Evolutionary conservation across 2,113 vertebrate species (phyloP).

Genomic region (Stercorarius parasiticus): DNA sequence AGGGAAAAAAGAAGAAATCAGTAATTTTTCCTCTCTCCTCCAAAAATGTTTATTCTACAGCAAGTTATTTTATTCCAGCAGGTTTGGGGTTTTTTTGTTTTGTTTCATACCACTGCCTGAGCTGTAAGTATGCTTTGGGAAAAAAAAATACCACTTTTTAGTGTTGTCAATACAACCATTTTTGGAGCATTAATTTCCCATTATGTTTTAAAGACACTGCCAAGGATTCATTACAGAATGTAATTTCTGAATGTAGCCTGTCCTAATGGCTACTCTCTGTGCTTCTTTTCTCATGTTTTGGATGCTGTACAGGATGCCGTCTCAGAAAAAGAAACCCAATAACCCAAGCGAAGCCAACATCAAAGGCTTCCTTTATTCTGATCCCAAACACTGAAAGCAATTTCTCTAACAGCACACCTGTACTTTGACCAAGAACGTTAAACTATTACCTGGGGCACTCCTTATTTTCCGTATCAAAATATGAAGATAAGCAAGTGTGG

Average conservation of each 20-base stretch:
- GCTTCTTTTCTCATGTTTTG: background rate
- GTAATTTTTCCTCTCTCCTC: background rate
- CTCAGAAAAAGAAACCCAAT: background rate
- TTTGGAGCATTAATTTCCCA: background rate
- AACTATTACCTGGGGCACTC: constrained; percentile 40
- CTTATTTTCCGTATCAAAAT: constrained; percentile 39
- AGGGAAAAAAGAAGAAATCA: background rate
- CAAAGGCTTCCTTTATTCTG: constrained; percentile 42
- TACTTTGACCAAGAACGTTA: constrained; percentile 64
- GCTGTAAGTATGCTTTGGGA: background rate
- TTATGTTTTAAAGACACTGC: background rate
- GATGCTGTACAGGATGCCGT: background rate
- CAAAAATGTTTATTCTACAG: background rate
- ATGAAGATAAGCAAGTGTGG: constrained; percentile 40
- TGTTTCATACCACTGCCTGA: background rate
- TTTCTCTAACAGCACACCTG: constrained; percentile 27
- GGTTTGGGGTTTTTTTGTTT: background rate
- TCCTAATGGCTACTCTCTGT: background rate
- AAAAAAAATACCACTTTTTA: background rate
- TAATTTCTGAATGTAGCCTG: background rate
- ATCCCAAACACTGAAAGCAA: background rate
- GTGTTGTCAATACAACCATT: background rate
- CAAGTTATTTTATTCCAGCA: background rate
- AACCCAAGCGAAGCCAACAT: background rate
- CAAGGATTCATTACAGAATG: background rate